These are phyloP conservation scores for Gortyna flavago DNA, from an alignment of 2,888 invertebrate species.

Conservation along the genomic window DNA sequence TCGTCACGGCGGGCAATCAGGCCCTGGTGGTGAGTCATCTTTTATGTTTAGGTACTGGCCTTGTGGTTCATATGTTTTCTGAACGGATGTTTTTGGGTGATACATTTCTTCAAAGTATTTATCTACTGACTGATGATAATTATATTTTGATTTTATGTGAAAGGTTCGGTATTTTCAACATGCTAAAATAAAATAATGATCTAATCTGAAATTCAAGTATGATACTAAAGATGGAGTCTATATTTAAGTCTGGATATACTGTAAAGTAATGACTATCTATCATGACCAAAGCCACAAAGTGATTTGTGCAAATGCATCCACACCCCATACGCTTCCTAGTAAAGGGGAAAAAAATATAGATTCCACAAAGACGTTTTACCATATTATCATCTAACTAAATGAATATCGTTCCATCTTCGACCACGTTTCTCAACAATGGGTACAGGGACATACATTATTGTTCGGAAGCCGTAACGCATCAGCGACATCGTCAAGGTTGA, in stretches of 20 bases:
- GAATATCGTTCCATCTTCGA: background rate
- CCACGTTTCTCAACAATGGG: background rate
- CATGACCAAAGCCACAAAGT: background rate
- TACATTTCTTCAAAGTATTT: background rate
- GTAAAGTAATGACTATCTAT: background rate
- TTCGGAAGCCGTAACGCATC: slow-evolving; percentile 28
- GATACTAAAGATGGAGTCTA: background rate
- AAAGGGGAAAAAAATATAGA: background rate
- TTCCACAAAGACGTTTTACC: background rate
- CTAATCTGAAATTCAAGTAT: background rate
- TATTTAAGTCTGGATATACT: background rate
- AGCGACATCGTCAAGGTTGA: slow-evolving; percentile 33
- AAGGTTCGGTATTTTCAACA: background rate
- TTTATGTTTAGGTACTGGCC: slow-evolving; percentile 51
- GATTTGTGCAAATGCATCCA: background rate
- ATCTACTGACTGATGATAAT: background rate
- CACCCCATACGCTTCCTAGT: too few species aligned
- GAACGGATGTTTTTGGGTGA: background rate
- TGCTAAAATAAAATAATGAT: background rate
- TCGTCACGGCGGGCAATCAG: slow-evolving; percentile 66
- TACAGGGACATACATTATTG: slow-evolving; percentile 10
- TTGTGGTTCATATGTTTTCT: slow-evolving; percentile 21
- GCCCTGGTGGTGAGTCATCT: slow-evolving; percentile 63
- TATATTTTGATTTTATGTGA: background rate
- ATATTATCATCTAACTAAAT: too few species aligned